phyloP scores from a whole-genome alignment of 1,140 invertebrate genomes.

The Anastrepha obliqua region DNA sequence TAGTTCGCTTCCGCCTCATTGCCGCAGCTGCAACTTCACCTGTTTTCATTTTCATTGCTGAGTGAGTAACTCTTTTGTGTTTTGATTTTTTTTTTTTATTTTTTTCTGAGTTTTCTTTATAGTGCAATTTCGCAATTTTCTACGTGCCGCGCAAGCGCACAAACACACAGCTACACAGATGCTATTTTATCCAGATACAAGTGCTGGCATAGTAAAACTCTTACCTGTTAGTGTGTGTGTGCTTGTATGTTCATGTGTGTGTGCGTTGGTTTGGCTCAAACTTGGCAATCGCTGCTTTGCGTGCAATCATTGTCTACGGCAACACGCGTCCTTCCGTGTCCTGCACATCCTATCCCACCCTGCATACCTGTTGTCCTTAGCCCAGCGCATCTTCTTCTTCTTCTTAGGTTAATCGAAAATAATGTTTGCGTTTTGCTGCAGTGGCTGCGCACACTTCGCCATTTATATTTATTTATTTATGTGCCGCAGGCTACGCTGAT shows the following conservation, averaged over 20 bases:
- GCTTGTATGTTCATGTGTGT: background rate
- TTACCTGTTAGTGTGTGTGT: background rate
- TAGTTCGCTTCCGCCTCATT: slow-evolving; percentile 37
- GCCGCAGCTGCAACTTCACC: slow-evolving; percentile 4
- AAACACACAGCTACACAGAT: background rate
- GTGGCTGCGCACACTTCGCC: slow-evolving; percentile 13
- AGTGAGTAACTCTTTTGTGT: slow-evolving; percentile 45
- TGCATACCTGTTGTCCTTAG: background rate
- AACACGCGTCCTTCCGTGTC: background rate
- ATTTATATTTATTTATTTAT: slow-evolving; percentile 39
- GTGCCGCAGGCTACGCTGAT: slow-evolving; percentile 33
- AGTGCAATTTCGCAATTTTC: slow-evolving; percentile 43
- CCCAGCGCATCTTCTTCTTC: background rate
- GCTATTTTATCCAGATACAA: background rate
- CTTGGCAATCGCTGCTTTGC: slow-evolving; percentile 25
- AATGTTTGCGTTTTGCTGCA: slow-evolving; percentile 47
- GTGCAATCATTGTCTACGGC: slow-evolving; percentile 30
- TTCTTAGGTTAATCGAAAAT: slow-evolving; percentile 16
- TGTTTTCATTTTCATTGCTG: slow-evolving; percentile 39
- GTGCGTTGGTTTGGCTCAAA: background rate
- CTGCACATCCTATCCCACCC: background rate
- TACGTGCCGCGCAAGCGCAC: slow-evolving; percentile 5
- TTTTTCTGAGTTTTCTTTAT: background rate
- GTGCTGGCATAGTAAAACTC: background rate
- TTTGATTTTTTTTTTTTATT: background rate